Percentiles rank a stretch among this genome's conserved stretches.
Evolutionary conservation across 1,140 invertebrate genomes (phyloP).

Genomic region (Drosophila sucinea): DNA sequence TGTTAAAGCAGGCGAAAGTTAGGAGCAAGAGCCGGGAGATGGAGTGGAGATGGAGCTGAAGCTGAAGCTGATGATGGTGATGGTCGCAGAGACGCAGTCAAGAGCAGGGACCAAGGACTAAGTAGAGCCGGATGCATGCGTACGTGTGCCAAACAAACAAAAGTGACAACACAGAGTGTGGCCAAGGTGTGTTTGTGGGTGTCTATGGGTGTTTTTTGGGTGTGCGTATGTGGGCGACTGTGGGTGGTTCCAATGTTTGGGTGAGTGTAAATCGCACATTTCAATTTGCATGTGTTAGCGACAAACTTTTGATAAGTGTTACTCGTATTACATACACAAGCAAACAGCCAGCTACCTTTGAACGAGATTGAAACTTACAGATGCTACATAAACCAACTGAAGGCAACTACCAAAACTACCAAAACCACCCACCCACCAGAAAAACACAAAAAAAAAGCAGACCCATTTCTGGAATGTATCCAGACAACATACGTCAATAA

Average conservation of each 20-base stretch:
- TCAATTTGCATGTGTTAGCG: conserved; percentile 80
- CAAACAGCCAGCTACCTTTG: conserved; percentile 5
- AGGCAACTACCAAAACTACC: not conserved
- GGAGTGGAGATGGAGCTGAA: not conserved
- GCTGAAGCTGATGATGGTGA: not conserved
- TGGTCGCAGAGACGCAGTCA: not conserved
- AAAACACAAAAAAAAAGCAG: not conserved
- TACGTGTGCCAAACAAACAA: conserved; percentile 63
- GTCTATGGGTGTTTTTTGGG: conserved; percentile 22
- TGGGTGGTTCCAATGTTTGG: not conserved
- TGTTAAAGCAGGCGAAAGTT: conserved; percentile 78
- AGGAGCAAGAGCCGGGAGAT: conserved; percentile 21
- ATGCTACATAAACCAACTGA: conserved; percentile 3
- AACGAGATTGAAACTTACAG: conserved; percentile 15
- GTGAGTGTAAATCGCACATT: conserved; percentile 68
- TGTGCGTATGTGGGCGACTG: conserved; percentile 15
- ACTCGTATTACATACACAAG: conserved; percentile 64
- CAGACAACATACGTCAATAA: conserved; percentile 45
- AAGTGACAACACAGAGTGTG: conserved; percentile 67
- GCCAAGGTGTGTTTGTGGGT: conserved; percentile 42
- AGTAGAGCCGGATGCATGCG: conserved; percentile 36
- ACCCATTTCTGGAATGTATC: not conserved
- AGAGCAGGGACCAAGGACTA: conserved; percentile 2
- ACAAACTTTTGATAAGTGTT: conserved; percentile 81
- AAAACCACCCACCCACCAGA: not conserved